phyloP scores from a whole-genome alignment of 2,888 invertebrate genomes.

The Eristalis arbustorum region DNA sequence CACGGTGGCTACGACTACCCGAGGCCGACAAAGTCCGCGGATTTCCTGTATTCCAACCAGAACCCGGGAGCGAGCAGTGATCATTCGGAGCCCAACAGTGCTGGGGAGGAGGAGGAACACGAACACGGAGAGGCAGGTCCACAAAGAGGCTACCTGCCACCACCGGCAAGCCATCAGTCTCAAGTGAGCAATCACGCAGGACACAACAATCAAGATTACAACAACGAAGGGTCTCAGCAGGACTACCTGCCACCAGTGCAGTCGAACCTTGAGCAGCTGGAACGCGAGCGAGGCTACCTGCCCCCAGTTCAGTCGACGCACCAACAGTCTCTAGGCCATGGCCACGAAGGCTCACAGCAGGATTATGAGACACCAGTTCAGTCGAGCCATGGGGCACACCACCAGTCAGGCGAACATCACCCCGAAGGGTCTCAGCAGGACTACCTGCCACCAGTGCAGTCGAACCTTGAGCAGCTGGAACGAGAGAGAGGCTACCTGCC shows the following conservation, averaged over 20 bases:
- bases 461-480: not conserved
- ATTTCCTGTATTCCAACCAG: not conserved
- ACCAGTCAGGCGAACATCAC: not conserved
- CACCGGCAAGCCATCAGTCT: not conserved
- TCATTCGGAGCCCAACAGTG: not conserved
- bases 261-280: not conserved
- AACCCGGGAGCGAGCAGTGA: not conserved
- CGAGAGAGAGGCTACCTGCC: slow-evolving; percentile 21
- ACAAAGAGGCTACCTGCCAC: slow-evolving; percentile 13
- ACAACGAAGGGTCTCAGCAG: not conserved
- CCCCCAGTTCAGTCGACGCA: slow-evolving; percentile 3
- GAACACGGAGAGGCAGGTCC: not conserved
- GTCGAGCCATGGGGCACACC: not conserved
- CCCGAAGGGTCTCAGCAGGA: not conserved
- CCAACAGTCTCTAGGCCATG: not conserved
- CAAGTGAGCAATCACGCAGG: no score
- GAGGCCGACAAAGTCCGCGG: not conserved
- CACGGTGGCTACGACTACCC: slow-evolving; percentile 13
- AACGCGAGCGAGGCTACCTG: slow-evolving; percentile 4
- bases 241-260: not conserved
- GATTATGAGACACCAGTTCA: not conserved
- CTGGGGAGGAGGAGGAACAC: not conserved
- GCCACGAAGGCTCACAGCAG: not conserved
- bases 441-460: not conserved
- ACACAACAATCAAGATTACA: not conserved